A percentile compares a stretch with the other conserved stretches of the same genome.
Conservation (phyloP, 2,797 vertebrate species). For the Rhincodon typus region DNA sequence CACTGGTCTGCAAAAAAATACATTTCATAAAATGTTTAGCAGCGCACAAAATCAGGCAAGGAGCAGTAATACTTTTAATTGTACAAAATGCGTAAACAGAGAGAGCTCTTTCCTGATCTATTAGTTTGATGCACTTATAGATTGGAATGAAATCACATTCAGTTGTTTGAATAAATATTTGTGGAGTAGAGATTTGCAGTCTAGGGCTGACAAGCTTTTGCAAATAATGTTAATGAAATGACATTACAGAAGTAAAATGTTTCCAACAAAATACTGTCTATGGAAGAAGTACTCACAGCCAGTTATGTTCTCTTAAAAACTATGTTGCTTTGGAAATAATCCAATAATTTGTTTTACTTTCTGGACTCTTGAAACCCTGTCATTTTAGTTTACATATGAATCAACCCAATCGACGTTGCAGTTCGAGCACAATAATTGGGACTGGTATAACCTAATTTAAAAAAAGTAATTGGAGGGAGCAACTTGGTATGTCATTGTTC, state of each 20-base stretch:
- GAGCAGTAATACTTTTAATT: neutral
- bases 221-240: neutral
- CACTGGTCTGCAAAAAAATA: neutral
- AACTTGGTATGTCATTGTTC: conserved; percentile 43
- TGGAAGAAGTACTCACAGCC: neutral
- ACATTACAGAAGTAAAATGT: neutral
- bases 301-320: neutral
- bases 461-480: conserved; percentile 40
- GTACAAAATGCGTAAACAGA: neutral
- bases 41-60: neutral
- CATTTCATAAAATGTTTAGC: neutral
- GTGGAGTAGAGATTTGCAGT: neutral
- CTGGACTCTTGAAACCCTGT: neutral
- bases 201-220: neutral
- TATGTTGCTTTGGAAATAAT: neutral
- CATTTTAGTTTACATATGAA: neutral
- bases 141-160: neutral
- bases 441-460: conserved; percentile 25
- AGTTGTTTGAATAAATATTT: neutral
- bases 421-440: conserved; percentile 5
- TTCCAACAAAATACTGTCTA: neutral
- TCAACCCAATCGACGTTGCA: neutral
- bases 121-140: neutral
- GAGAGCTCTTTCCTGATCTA: neutral
- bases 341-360: conserved; percentile 19